Evolutionary conservation across 2,888 invertebrate genomes (phyloP).

Genomic region (Drosophila falleni): DNA sequence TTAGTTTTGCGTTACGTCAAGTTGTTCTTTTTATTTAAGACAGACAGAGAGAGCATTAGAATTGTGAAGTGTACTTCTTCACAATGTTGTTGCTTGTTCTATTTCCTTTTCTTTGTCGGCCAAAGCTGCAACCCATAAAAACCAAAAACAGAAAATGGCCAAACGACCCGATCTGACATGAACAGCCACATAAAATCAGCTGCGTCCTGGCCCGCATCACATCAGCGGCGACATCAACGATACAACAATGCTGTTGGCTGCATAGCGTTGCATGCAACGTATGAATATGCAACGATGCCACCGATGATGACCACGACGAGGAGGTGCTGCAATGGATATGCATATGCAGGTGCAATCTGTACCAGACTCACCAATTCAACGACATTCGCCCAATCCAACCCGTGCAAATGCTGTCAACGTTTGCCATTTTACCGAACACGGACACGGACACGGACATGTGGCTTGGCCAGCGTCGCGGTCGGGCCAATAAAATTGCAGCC

Average conservation of each 20-base stretch:
- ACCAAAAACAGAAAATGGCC: conserved; percentile 67
- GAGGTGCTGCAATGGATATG: conserved; percentile 52
- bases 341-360: conserved; percentile 74
- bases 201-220: conserved; percentile 60
- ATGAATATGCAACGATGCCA: conserved; percentile 73
- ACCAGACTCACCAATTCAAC: conserved; percentile 47
- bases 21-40: no score
- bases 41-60: neutral
- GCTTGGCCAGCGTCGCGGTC: conserved; percentile 37
- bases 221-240: conserved; percentile 8
- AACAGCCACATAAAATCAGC: conserved; percentile 74
- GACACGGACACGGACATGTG: conserved; percentile 32
- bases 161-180: conserved; percentile 63
- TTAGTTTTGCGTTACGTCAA: no score
- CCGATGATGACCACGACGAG: conserved; percentile 66
- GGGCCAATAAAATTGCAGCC: conserved; percentile 70
- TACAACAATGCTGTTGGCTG: conserved; percentile 55
- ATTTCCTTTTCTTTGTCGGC: conserved; percentile 31
- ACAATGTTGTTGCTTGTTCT: conserved; percentile 18
- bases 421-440: conserved; percentile 18
- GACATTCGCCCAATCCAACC: conserved; percentile 20
- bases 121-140: conserved; percentile 56
- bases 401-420: conserved; percentile 54
- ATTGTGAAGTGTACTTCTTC: neutral
- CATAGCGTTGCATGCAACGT: conserved; percentile 28